Evolutionary conservation across 2,797 vertebrate species (phyloP).

Genomic region (Loriculus beryllinus): DNA sequence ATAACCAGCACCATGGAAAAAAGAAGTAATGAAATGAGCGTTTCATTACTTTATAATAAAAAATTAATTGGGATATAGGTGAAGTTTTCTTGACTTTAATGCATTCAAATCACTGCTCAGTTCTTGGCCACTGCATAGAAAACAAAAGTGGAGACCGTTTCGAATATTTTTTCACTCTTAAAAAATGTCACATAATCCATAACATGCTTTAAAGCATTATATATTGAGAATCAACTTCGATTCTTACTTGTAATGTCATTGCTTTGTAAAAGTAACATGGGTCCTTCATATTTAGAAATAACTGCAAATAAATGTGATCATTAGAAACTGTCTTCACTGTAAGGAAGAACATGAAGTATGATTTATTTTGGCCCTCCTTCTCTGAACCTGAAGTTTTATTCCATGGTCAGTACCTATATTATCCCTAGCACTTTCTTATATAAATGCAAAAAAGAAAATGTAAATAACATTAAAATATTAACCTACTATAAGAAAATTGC

Average conservation of each 20-base stretch:
- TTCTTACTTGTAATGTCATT: not conserved
- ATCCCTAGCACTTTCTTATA: not conserved
- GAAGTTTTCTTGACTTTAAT: not conserved
- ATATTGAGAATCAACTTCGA: not conserved
- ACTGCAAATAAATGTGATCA: not conserved
- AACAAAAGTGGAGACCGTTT: not conserved
- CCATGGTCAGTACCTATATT: not conserved
- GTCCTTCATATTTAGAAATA: not conserved
- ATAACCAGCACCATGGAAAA: not conserved
- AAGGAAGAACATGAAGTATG: not conserved
- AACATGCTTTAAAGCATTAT: not conserved
- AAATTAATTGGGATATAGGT: not conserved
- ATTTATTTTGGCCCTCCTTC: not conserved
- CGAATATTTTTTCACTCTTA: not conserved
- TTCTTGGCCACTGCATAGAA: not conserved
- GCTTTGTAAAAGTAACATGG: not conserved
- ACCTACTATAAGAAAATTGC: not conserved
- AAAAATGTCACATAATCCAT: not conserved
- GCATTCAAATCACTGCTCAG: not conserved
- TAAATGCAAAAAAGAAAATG: not conserved
- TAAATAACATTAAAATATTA: not conserved
- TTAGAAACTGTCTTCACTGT: not conserved
- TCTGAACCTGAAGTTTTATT: not conserved
- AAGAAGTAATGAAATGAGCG: not conserved
- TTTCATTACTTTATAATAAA: not conserved